phyloP scores from a whole-genome alignment of 2,113 vertebrate species.

The Pholis gunnellus region DNA sequence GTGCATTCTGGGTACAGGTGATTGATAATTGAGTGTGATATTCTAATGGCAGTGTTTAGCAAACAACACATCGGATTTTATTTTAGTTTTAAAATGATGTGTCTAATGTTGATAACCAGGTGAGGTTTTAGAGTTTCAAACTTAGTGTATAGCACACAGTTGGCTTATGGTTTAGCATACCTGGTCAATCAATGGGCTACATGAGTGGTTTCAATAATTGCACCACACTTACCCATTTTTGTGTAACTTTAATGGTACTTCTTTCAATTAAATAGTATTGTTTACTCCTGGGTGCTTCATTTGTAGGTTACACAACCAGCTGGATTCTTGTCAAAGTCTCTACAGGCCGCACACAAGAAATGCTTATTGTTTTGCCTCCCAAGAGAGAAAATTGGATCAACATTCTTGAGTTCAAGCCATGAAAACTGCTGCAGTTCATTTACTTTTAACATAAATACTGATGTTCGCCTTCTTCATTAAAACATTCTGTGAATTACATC shows the following conservation, averaged over 20 bases:
- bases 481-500: conserved; percentile 25
- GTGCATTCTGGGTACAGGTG: too few species aligned
- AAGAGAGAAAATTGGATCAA: conserved; percentile 33
- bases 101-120: too few species aligned
- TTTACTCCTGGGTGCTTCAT: conserved; percentile 29
- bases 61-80: too few species aligned
- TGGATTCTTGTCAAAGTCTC: conserved; percentile 33
- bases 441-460: conserved; percentile 49
- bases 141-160: not conserved
- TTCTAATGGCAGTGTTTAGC: too few species aligned
- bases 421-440: conserved; percentile 32
- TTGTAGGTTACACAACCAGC: conserved; percentile 27
- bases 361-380: conserved; percentile 37
- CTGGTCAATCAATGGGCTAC: not conserved
- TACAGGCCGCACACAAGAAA: conserved; percentile 38
- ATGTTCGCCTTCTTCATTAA: conserved; percentile 19
- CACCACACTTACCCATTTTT: not conserved
- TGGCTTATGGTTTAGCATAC: not conserved
- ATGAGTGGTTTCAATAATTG: not conserved
- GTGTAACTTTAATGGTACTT: conserved; percentile 8
- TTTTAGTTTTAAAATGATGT: too few species aligned
- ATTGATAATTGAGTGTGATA: too few species aligned
- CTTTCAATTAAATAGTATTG: conserved; percentile 29
- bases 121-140: not conserved
- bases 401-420: conserved; percentile 24